Percentiles rank a stretch among this genome's conserved stretches.
Conservation (phyloP, 2,797 vertebrate genomes). For the Phataginus tetradactyla region DNA sequence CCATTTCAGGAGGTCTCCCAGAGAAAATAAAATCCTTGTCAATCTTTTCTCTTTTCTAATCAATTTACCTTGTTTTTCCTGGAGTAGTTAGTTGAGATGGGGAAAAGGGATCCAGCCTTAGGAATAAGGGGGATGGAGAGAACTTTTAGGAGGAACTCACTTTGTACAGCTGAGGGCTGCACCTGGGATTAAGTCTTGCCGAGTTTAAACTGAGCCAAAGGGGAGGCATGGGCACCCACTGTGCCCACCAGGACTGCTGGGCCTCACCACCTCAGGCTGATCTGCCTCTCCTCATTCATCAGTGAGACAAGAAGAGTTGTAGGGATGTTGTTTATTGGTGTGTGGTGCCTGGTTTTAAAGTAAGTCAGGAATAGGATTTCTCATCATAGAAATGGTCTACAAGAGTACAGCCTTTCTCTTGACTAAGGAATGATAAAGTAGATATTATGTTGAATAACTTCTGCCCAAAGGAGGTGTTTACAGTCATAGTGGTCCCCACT, state of each 20-base stretch:
- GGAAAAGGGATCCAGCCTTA: not conserved
- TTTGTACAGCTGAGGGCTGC: not conserved
- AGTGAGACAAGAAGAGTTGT: not conserved
- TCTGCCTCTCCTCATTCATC: not conserved
- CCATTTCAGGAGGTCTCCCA: not conserved
- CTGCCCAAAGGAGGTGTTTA: not conserved
- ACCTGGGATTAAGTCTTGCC: not conserved
- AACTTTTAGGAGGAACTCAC: not conserved
- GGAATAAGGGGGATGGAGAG: not conserved
- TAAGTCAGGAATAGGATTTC: not conserved
- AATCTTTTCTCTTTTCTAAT: not conserved
- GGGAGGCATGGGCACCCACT: fast-evolving
- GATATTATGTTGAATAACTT: not conserved
- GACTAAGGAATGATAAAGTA: not conserved
- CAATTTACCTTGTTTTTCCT: not conserved
- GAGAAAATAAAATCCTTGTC: not conserved
- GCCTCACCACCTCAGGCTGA: not conserved
- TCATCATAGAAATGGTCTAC: not conserved
- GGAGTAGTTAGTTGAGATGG: not conserved
- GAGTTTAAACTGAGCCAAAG: not conserved
- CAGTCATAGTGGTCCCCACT: not conserved
- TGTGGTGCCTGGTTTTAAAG: not conserved
- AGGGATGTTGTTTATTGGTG: not conserved
- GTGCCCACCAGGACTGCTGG: not conserved
- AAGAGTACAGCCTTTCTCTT: not conserved